phyloP scores from a whole-genome alignment of 1,140 invertebrate species.

The Colletes latitarsis region DNA sequence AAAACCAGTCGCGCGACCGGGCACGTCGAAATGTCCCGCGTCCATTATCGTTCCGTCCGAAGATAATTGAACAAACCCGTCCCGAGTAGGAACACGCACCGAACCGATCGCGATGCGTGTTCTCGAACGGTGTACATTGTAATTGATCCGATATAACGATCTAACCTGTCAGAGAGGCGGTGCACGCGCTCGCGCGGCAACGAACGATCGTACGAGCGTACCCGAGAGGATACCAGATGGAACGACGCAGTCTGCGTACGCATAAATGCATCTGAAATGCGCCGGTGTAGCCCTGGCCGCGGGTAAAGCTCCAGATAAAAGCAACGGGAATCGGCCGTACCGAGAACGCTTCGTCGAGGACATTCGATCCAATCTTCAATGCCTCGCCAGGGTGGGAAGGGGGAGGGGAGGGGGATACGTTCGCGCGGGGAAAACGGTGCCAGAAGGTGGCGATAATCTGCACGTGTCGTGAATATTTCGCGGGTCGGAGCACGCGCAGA shows the following conservation, averaged over 20 bases:
- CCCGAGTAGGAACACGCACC: slow-evolving; percentile 10
- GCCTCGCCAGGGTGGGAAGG: slow-evolving; percentile 1
- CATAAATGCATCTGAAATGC: slow-evolving; percentile 32
- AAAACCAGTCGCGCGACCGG: too few relatives aligned
- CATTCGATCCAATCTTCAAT: slow-evolving; percentile 68
- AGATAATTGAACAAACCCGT: slow-evolving; percentile 32
- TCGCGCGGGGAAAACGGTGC: slow-evolving; percentile 29
- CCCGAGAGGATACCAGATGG: neutral
- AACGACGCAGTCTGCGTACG: slow-evolving; percentile 7
- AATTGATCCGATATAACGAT: slow-evolving; percentile 53
- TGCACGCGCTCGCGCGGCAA: neutral
- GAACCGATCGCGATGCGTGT: slow-evolving; percentile 23
- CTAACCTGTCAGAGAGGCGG: slow-evolving; percentile 22
- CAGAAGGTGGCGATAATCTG: slow-evolving; percentile 67
- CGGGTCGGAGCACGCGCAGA: slow-evolving; percentile 64
- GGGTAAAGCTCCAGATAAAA: slow-evolving; percentile 59
- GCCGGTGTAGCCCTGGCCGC: slow-evolving; percentile 28
- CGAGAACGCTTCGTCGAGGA: slow-evolving; percentile 62
- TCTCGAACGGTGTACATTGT: slow-evolving; percentile 29
- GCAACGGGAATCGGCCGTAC: slow-evolving; percentile 52
- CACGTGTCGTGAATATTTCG: slow-evolving; percentile 68
- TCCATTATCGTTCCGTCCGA: slow-evolving; percentile 8
- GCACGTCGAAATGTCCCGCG: neutral
- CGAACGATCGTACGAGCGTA: neutral
- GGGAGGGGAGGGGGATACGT: neutral